Base-by-base conservation (phyloP, 2,888 invertebrate species). In the Hydriomena furcata region DNA sequence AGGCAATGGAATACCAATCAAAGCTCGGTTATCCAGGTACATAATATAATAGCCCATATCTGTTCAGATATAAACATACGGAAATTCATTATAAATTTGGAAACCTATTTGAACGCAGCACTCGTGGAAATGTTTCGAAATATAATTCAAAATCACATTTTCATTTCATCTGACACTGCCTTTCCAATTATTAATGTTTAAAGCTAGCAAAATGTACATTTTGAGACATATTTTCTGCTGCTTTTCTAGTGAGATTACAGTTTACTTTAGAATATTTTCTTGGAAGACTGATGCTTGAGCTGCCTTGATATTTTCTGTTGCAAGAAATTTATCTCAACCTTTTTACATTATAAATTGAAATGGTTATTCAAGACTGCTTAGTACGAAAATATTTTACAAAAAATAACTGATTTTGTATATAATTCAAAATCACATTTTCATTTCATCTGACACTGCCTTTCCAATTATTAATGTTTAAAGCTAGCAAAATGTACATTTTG, bases 141-240 rank as follows among this genome's bases (percentile, higher is more conserved):
- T 42, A 8, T 10, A 42, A 4, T 12, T 20, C 13, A 27, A 8
- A 7, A 32, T 32, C 8, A n/a, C n/a, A n/a, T n/a, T n/a, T n/a
- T 11, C 12, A 23, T 30, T 30, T 30, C 37, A 28, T 23, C 8
- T 24, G 10, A 42, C 24, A 23, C 28, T 11, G 30, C 12, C 30
- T 30, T 40, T 40, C 30, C 40, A 42, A 42, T 42, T 42, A 32
- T 8, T 8, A 10, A 20, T 28, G 11, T 27, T 38, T 28, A n/a
- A n/a, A n/a, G n/a, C 7, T 3, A 31, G 23, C 23, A 1, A 7
- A 35, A 35, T 35, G 35, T 35, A 21, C 12, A 12, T 12, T 12
- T 30, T 30, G 7, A 13, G 11, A 11, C 1, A 23, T 21, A 40
- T 30, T 23, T 11, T 20, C 1, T 1, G 10, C 1, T 6, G 40